phyloP scores from a whole-genome alignment of 2,113 vertebrate species.

The Theropithecus gelada region DNA sequence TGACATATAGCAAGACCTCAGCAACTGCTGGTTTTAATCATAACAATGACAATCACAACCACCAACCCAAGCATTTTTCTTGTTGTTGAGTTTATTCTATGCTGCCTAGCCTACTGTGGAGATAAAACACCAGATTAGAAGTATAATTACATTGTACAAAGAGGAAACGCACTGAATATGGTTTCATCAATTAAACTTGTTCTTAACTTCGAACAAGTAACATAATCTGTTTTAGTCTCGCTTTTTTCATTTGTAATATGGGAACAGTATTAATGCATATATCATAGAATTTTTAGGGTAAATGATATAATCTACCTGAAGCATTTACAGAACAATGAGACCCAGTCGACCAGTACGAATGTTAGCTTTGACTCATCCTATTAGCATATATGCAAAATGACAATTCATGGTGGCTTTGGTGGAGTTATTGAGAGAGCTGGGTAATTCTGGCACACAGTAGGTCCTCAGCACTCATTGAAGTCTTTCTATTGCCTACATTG shows the following conservation, averaged over 20 bases:
- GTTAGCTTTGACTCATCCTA: not conserved
- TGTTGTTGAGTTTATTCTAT: not conserved
- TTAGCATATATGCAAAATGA: not conserved
- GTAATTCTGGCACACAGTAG: not conserved
- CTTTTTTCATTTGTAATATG: not conserved
- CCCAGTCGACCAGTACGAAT: accelerated
- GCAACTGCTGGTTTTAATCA: not conserved
- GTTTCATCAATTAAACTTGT: not conserved
- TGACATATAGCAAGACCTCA: not conserved
- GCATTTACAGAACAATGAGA: not conserved
- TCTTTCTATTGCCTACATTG: accelerated
- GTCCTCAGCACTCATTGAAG: accelerated
- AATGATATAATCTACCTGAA: not conserved
- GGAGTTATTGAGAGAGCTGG: not conserved
- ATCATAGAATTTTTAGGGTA: not conserved
- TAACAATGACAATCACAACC: not conserved
- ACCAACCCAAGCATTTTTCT: not conserved
- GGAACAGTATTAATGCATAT: not conserved
- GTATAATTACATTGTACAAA: not conserved
- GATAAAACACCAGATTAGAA: not conserved
- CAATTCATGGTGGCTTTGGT: accelerated
- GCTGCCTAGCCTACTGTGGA: not conserved
- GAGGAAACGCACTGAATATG: not conserved
- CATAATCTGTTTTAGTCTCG: not conserved
- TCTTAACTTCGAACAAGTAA: not conserved